Percentiles rank a stretch among this genome's conserved stretches.
These are phyloP conservation scores for Oreochromis spilurus DNA, from an alignment of 2,113 vertebrate genomes.

Conservation along the genomic window DNA sequence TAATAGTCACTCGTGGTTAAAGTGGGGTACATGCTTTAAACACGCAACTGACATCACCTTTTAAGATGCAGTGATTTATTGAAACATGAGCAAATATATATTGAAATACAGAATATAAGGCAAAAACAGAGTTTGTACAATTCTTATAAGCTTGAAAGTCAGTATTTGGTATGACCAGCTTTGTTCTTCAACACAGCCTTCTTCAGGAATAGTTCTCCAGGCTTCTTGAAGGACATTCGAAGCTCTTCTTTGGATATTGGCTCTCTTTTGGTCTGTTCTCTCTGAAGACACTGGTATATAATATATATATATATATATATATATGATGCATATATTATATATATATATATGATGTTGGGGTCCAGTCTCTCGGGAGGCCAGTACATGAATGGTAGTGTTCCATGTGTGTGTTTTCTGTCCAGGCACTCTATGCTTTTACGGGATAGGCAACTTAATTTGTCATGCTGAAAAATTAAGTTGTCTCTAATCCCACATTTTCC, in stretches of 20 bases:
- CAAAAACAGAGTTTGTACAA: not conserved
- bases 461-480: not conserved
- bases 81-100: not conserved
- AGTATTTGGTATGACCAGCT: accelerated
- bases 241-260: not conserved
- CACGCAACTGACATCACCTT: not conserved
- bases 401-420: not conserved
- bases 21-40: not conserved
- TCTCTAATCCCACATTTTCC: not conserved
- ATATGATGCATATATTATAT: not conserved
- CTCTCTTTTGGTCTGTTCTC: not conserved
- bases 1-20: not conserved
- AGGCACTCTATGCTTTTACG: not conserved
- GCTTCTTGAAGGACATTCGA: not conserved
- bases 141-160: not conserved
- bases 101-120: not conserved
- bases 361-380: not conserved
- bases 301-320: not conserved
- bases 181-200: not conserved
- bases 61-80: not conserved
- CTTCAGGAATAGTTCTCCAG: not conserved
- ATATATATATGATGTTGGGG: not conserved
- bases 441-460: not conserved
- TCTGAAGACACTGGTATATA: not conserved
- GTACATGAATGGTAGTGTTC: not conserved